Evolutionary conservation across 2,113 vertebrate species (phyloP), one percentile per base, ranked within the genome.

Genomic region (Chascanopsetta lugubris): DNA sequence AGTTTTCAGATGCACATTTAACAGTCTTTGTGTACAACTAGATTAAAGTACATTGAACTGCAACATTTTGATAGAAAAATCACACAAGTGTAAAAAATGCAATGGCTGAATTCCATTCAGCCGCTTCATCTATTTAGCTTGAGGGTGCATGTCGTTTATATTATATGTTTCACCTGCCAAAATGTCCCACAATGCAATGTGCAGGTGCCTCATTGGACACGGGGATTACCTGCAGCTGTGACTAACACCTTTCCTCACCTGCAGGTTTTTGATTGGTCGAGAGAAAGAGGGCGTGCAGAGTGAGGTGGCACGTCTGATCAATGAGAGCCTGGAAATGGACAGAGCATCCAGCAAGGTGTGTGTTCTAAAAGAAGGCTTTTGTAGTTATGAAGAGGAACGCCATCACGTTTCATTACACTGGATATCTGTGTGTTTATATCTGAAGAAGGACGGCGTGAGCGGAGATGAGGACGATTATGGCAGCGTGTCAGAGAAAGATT

Each of bases 271-370:
- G 69, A 91, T 92, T 81, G 95, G 95, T 30, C 92, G 95, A 83
- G 95, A 96, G 78, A 95, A 94, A 87, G 93, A 93, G 0, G 95
- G 95, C 5, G 91, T 93, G 70, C 94, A 95, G 74, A 97, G 95
- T 45, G 95, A 97, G 87, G 95, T 97, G 74, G 95, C 94, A 0
- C 92, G 95, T 2, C 92, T 97, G 27, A 96, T 97, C 77, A 94
- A 92, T 29, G 94, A 97, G 82, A 96, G 95, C 18, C 83, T 97
- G 51, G 94, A 96, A 73, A 94, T 95, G 72, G 95, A 97, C 71
- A 91, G 90, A 61, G 47, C 78, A 20, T 55, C 47, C 36, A 57
- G 9, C 60, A 74, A 79, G 70, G 88, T 88, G 20, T 26, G 51
- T 58, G 20, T 29, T 26, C 6, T 3, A 2, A 30, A 43, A 20